A percentile compares a stretch with the other conserved stretches of the same genome.
phyloP scores from a whole-genome alignment of 1,140 invertebrate genomes.

The Planococcus citri region DNA sequence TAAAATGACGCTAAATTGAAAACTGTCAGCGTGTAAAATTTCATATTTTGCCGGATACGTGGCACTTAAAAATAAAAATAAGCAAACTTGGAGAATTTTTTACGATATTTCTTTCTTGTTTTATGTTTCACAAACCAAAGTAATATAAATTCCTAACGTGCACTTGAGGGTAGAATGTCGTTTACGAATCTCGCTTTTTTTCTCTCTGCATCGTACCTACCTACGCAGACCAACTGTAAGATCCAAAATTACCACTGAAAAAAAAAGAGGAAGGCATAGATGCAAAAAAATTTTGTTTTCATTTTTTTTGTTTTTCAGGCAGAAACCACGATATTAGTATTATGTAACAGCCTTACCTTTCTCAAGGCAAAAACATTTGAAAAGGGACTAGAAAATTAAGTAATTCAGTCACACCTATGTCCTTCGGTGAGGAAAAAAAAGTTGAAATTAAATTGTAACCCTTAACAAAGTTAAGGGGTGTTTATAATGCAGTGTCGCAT shows the following conservation, averaged over 20 bases:
- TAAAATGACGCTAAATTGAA: not conserved
- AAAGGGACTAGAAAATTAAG: not conserved
- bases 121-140: not conserved
- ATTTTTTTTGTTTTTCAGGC: too few relatives aligned
- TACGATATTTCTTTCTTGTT: not conserved
- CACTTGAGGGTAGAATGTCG: not conserved
- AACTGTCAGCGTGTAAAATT: not conserved
- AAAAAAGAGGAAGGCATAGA: too few relatives aligned
- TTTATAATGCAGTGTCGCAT: conserved; percentile 6
- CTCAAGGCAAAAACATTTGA: not conserved
- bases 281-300: too few relatives aligned
- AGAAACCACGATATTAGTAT: too few relatives aligned
- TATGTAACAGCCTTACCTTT: not conserved
- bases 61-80: not conserved
- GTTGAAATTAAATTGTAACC: conserved; percentile 1
- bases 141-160: not conserved
- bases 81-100: not conserved
- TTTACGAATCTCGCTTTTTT: not conserved
- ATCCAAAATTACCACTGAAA: too few relatives aligned
- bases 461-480: conserved; percentile 2
- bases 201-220: too few relatives aligned
- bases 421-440: not conserved
- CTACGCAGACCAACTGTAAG: too few relatives aligned
- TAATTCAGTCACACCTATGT: conserved; percentile 3
- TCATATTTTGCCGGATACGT: not conserved